These are phyloP conservation scores for Kradibia gibbosae DNA, from an alignment of 1,140 invertebrate genomes.

Conservation along the genomic window DNA sequence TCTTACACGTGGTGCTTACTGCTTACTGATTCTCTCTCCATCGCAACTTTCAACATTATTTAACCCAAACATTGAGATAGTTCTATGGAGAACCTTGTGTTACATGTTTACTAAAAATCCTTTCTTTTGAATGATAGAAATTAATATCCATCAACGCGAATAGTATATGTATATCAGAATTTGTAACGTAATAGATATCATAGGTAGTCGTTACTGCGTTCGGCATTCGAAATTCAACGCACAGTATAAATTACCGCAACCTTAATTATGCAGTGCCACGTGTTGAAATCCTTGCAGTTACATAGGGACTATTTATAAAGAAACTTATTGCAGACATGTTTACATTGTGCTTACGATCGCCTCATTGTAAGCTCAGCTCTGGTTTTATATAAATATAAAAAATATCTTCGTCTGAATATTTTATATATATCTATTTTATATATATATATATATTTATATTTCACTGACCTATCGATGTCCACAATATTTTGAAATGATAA, in stretches of 20 bases:
- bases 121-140: not conserved
- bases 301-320: not conserved
- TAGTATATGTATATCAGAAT: not conserved
- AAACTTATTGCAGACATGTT: not conserved
- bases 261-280: not conserved
- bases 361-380: not conserved
- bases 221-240: not conserved
- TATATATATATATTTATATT: no score
- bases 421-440: no score
- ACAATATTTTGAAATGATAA: no score
- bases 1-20: not conserved
- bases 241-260: not conserved
- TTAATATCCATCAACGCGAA: not conserved
- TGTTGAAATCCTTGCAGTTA: not conserved
- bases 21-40: not conserved
- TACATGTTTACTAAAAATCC: not conserved
- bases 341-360: not conserved
- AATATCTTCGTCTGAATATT: no score
- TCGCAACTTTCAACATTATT: not conserved
- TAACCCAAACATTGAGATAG: not conserved
- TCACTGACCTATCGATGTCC: no score
- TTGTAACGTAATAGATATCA: not conserved
- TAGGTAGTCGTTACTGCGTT: not conserved
- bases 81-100: not conserved
- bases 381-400: not conserved